These are phyloP conservation scores for Vidua macroura DNA, from an alignment of 2,113 vertebrate genomes.

Conservation along the genomic window DNA sequence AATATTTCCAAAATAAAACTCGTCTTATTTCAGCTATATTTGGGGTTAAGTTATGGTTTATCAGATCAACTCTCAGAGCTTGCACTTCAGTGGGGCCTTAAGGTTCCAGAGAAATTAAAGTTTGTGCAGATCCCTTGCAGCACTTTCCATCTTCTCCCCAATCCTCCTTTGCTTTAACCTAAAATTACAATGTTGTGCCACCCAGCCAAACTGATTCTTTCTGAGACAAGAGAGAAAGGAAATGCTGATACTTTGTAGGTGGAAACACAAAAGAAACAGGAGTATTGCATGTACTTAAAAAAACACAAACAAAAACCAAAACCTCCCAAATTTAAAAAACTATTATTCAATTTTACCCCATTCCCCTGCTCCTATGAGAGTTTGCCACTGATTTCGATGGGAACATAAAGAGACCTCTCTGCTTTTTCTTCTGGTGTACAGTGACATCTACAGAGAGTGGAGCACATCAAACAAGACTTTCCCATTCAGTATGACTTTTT, in stretches of 20 bases:
- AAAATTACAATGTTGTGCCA: neutral
- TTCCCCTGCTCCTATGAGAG: neutral
- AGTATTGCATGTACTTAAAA: neutral
- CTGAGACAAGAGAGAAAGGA: neutral
- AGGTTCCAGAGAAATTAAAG: neutral
- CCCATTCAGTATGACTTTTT: too few species aligned
- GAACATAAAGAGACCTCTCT: neutral
- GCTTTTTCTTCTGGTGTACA: slow-evolving; percentile 6
- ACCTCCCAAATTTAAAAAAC: accelerated
- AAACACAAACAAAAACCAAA: neutral
- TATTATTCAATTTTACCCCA: neutral
- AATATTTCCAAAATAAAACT: slow-evolving; percentile 21
- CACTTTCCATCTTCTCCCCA: neutral
- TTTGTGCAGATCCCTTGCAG: neutral
- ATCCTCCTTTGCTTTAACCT: neutral
- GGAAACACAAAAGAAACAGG: neutral
- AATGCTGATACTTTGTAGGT: neutral
- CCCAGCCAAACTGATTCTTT: neutral
- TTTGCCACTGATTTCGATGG: neutral
- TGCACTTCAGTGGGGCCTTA: neutral
- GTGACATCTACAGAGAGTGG: slow-evolving; percentile 59
- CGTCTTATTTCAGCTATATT: neutral
- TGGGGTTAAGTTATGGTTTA: slow-evolving; percentile 26
- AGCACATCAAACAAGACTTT: neutral
- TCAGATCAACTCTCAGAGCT: neutral